A percentile compares a stretch with the other conserved stretches of the same genome.
These are phyloP conservation scores for Scolopax mira DNA, from an alignment of 2,113 vertebrate genomes.

Conservation along the genomic window DNA sequence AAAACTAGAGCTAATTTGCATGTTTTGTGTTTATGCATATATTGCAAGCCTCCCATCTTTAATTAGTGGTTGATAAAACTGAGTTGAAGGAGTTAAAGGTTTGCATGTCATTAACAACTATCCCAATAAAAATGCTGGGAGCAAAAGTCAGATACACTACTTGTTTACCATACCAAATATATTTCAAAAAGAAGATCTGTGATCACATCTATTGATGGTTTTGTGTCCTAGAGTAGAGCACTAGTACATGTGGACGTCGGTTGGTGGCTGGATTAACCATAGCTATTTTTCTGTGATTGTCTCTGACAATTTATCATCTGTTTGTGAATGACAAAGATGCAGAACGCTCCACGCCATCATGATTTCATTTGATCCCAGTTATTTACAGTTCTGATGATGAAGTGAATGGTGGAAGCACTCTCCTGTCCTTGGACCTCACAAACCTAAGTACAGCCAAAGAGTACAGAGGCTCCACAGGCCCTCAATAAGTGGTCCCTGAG, in stretches of 20 bases:
- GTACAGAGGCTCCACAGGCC: background rate
- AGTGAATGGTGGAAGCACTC: accelerated
- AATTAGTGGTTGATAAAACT: background rate
- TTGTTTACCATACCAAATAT: background rate
- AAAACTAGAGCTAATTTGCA: background rate
- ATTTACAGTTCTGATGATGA: background rate
- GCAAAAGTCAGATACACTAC: background rate
- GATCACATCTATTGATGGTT: background rate
- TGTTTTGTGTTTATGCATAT: background rate
- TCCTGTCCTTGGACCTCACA: background rate
- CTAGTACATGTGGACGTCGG: background rate
- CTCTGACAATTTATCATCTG: background rate
- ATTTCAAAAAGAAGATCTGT: background rate
- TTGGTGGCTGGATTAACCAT: background rate
- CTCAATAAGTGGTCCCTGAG: background rate
- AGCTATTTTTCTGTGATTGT: background rate
- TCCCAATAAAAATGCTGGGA: background rate
- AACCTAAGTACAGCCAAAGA: background rate
- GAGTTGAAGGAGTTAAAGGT: background rate
- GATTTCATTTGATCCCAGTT: background rate
- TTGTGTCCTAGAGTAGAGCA: background rate
- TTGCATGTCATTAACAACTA: background rate
- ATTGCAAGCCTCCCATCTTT: background rate
- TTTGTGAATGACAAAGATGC: background rate
- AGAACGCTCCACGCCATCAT: background rate